Conservation (phyloP, 2,113 vertebrate species). For the Corvus cornix region DNA sequence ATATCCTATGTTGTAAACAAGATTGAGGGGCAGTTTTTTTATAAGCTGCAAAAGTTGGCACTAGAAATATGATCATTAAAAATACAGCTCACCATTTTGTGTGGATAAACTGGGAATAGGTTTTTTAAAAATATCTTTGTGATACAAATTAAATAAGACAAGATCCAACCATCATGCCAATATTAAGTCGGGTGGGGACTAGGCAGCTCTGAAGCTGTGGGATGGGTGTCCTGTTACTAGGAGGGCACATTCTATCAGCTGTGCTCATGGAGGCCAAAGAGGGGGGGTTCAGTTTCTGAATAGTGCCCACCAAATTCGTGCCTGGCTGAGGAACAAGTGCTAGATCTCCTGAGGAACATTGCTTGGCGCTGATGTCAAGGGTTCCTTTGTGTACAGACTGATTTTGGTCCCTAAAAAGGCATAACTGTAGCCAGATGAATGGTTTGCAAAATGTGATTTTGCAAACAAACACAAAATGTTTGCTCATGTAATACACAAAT, state of each 20-base stretch:
- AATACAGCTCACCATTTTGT: neutral
- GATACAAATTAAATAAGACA: neutral
- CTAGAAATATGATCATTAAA: neutral
- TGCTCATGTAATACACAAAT: neutral
- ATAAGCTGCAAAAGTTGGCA: neutral
- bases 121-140: neutral
- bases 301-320: neutral
- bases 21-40: neutral
- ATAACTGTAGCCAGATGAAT: neutral
- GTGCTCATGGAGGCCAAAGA: neutral
- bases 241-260: neutral
- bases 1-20: neutral
- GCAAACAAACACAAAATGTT: neutral
- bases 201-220: neutral
- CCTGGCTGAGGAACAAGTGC: neutral
- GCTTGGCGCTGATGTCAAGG: neutral
- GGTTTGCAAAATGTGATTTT: neutral
- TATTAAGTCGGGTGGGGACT: neutral
- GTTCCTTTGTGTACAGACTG: neutral
- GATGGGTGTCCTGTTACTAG: neutral
- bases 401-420: neutral
- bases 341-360: neutral
- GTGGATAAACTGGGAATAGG: neutral
- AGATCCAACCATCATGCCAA: neutral
- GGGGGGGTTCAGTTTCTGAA: neutral